Percentiles rank a stretch among this genome's conserved stretches.
phyloP scores from a whole-genome alignment of 2,113 vertebrate genomes.

The Bujurquina vittata region DNA sequence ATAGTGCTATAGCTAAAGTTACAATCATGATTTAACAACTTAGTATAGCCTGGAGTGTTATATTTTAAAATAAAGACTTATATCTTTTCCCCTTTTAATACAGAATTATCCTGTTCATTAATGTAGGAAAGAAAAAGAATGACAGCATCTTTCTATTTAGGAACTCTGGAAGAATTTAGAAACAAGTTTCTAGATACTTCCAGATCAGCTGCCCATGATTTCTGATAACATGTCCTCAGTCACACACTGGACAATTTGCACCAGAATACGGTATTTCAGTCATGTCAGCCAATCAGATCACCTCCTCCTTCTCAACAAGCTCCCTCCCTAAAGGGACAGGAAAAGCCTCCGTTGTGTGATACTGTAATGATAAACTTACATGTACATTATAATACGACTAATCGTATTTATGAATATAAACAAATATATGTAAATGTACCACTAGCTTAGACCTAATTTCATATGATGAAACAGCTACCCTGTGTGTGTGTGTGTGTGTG shows the following conservation, averaged over 20 bases:
- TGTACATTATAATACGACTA: conserved; percentile 73
- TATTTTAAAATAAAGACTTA: not conserved
- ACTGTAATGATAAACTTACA: conserved; percentile 57
- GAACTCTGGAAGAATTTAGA: not conserved
- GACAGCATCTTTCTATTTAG: not conserved
- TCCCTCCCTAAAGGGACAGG: conserved; percentile 34
- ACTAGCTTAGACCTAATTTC: conserved; percentile 71
- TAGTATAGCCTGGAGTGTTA: not conserved
- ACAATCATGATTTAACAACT: not conserved
- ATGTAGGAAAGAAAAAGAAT: not conserved
- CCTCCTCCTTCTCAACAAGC: conserved; percentile 28
- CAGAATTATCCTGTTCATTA: not conserved
- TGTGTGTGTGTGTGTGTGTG: conserved; percentile 41
- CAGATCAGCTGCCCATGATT: not conserved
- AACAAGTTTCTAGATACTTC: not conserved
- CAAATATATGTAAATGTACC: conserved; percentile 75
- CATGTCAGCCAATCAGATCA: conserved; percentile 9
- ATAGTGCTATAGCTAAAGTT: not conserved
- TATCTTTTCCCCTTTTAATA: not conserved
- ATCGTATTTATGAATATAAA: conserved; percentile 74
- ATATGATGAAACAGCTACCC: conserved; percentile 68
- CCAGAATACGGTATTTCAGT: conserved; percentile 6
- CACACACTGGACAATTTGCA: not conserved
- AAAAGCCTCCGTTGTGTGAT: conserved; percentile 39
- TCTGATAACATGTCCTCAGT: not conserved